Conservation (phyloP, 2,797 vertebrate species). For the Prunella strophiata region DNA sequence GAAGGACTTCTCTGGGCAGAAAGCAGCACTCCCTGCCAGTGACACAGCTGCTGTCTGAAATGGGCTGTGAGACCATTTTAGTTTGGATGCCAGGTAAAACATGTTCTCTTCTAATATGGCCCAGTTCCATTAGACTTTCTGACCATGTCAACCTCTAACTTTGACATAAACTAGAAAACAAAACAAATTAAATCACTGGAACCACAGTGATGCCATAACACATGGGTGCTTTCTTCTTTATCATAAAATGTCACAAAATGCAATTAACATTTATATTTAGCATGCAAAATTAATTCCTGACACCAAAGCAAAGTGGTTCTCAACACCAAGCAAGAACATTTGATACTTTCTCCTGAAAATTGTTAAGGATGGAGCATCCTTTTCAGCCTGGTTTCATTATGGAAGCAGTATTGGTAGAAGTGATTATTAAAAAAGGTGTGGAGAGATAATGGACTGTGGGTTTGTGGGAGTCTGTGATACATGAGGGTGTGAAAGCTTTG, state of each 20-base stretch:
- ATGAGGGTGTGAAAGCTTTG: not conserved
- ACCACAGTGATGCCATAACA: not conserved
- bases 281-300: not conserved
- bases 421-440: not conserved
- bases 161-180: conserved; percentile 80
- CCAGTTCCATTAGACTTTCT: conserved; percentile 47
- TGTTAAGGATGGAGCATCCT: not conserved
- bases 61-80: not conserved
- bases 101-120: not conserved
- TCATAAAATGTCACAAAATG: not conserved
- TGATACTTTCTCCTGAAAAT: not conserved
- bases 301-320: not conserved
- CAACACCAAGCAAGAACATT: not conserved
- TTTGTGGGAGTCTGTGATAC: not conserved
- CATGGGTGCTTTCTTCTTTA: not conserved
- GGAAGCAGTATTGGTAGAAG: not conserved
- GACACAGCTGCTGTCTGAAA: not conserved
- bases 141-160: conserved; percentile 84
- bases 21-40: not conserved
- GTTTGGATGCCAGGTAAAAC: not conserved
- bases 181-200: not conserved
- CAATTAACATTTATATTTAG: not conserved
- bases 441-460: not conserved
- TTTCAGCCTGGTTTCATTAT: not conserved
- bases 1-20: not conserved